Percentiles rank a stretch among this genome's conserved stretches.
Evolutionary conservation across 2,113 vertebrate species (phyloP).

Genomic region (Lagopus leucura): DNA sequence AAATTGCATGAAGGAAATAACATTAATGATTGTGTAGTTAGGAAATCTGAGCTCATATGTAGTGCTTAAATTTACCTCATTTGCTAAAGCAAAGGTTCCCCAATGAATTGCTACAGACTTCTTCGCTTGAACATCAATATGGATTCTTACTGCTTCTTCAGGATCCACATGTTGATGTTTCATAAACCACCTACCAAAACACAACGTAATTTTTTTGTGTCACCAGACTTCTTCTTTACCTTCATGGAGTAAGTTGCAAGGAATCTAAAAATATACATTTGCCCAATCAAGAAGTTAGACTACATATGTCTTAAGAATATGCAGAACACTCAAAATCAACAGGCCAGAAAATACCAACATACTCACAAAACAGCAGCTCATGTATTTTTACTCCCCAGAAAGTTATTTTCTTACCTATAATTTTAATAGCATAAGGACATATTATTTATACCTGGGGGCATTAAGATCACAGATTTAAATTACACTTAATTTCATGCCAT

Average conservation of each 20-base stretch:
- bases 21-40: background rate
- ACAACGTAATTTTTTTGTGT: slow-evolving; percentile 30
- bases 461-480: background rate
- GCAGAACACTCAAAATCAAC: background rate
- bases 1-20: background rate
- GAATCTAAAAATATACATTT: background rate
- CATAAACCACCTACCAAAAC: slow-evolving; percentile 90
- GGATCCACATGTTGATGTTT: slow-evolving; percentile 92
- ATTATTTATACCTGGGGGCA: background rate
- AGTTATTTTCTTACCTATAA: background rate
- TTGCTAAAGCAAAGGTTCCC: slow-evolving; percentile 95
- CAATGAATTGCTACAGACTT: slow-evolving; percentile 93
- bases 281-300: background rate
- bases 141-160: slow-evolving; percentile 93
- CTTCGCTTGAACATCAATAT: slow-evolving; percentile 90
- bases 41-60: background rate
- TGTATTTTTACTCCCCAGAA: background rate
- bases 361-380: background rate
- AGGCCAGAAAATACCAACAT: background rate
- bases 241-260: background rate
- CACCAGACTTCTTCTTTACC: background rate
- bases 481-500: background rate
- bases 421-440: background rate
- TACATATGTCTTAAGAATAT: background rate
- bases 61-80: slow-evolving; percentile 83